Evolutionary conservation across 2,113 vertebrate genomes (phyloP).

Genomic region (Thryonomys swinderianus): DNA sequence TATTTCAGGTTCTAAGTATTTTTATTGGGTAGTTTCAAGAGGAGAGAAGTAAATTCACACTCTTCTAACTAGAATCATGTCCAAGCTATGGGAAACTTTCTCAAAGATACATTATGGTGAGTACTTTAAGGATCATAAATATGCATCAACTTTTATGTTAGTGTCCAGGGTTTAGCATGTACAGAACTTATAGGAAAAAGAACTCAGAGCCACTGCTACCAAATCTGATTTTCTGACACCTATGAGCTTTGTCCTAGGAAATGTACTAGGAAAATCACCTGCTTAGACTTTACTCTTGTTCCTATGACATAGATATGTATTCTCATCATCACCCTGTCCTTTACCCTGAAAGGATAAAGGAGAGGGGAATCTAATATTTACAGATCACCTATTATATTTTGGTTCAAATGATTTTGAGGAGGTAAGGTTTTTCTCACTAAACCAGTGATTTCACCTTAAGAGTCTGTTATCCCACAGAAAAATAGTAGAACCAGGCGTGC

Average conservation of each 20-base stretch:
- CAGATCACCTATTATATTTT: constrained; percentile 5
- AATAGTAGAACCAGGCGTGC: not conserved
- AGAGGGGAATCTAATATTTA: not conserved
- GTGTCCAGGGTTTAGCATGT: not conserved
- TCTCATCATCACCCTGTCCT: not conserved
- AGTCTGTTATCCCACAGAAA: not conserved
- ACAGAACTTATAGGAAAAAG: not conserved
- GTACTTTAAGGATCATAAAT: not conserved
- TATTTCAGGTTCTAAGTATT: not conserved
- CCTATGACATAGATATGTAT: not conserved
- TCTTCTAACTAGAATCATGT: not conserved
- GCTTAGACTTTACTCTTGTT: constrained; percentile 8
- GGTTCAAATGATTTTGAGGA: not conserved
- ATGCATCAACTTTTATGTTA: not conserved
- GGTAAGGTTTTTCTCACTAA: constrained; percentile 30
- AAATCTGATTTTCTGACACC: not conserved
- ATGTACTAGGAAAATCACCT: not conserved
- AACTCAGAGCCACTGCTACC: not conserved
- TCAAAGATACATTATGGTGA: not conserved
- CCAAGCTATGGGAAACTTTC: not conserved
- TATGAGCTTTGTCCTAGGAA: constrained; percentile 35
- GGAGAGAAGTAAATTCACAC: not conserved
- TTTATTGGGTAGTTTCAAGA: constrained; percentile 2
- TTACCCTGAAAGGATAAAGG: not conserved
- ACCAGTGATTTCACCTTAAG: not conserved